Percentiles rank a stretch among this genome's conserved stretches.
Conservation (phyloP, 2,113 vertebrate species). For the Pongo abelii region DNA sequence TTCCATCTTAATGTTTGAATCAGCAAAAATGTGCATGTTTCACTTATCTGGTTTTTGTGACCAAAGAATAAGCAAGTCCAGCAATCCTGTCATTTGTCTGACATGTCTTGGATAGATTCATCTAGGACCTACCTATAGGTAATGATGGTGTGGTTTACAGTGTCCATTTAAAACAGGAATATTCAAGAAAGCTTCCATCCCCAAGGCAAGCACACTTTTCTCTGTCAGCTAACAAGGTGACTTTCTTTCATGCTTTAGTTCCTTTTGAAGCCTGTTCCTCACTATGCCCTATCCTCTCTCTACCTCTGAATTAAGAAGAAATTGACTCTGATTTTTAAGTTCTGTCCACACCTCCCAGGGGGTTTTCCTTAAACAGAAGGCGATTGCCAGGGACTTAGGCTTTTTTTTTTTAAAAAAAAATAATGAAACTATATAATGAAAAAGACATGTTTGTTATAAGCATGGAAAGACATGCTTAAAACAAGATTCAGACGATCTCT, state of each 20-base stretch:
- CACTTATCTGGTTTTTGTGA: neutral
- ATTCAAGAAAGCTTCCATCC: conserved; percentile 50
- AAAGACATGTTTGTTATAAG: neutral
- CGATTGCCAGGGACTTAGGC: neutral
- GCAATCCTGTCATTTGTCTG: neutral
- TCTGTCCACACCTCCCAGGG: conserved; percentile 73
- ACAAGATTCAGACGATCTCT: neutral
- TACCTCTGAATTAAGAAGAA: conserved; percentile 80
- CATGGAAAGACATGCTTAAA: neutral
- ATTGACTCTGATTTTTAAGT: conserved; percentile 77
- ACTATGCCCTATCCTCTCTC: conserved; percentile 51
- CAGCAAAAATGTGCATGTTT: neutral
- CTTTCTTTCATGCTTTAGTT: conserved; percentile 82
- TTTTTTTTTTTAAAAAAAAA: neutral
- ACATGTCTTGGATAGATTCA: neutral
- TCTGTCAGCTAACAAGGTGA: conserved; percentile 77
- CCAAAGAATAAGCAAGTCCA: neutral
- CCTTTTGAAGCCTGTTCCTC: conserved; percentile 71
- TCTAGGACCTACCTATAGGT: neutral
- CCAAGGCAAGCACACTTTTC: conserved; percentile 55
- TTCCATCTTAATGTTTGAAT: neutral
- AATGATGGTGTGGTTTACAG: neutral
- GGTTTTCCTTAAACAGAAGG: conserved; percentile 77
- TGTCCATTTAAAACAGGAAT: conserved; percentile 25
- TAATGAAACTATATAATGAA: neutral